Conservation (phyloP, 2,113 vertebrate species). For the Pelodiscus sinensis region DNA sequence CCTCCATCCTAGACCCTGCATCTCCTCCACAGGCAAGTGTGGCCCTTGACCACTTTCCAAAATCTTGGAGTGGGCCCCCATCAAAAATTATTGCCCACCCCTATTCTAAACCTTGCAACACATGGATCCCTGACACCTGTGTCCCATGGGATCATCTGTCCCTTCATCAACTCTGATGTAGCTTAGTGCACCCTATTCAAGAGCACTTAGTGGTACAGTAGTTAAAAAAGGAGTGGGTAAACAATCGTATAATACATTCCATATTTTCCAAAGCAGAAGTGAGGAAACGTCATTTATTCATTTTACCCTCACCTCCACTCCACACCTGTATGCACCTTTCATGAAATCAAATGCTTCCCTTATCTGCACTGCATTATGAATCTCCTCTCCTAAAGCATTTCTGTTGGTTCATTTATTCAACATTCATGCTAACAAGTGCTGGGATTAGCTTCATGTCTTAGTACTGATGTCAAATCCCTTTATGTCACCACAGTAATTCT, state of each 20-base stretch:
- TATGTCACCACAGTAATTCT: slow-evolving; percentile 19
- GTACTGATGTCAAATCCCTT: slow-evolving; percentile 51
- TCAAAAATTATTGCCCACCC: no score
- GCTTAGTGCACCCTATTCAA: background rate
- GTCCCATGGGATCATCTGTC: background rate
- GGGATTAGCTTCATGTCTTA: slow-evolving; percentile 50
- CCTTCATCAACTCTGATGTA: background rate
- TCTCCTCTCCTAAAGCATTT: background rate
- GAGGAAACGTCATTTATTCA: background rate
- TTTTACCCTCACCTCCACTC: background rate
- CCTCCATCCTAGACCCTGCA: no score
- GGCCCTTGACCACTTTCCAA: no score
- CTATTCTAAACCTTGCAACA: background rate
- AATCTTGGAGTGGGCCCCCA: no score
- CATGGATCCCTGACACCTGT: background rate
- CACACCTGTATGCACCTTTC: background rate
- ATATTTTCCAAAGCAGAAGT: background rate
- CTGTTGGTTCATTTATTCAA: background rate
- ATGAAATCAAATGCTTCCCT: background rate
- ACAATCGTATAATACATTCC: background rate
- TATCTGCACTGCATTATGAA: background rate
- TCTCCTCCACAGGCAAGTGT: no score
- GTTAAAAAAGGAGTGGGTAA: background rate
- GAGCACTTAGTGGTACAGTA: background rate
- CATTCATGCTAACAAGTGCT: background rate